These are phyloP conservation scores for Polydesmus complanatus DNA, from an alignment of 2,888 invertebrate species.

Conservation along the genomic window DNA sequence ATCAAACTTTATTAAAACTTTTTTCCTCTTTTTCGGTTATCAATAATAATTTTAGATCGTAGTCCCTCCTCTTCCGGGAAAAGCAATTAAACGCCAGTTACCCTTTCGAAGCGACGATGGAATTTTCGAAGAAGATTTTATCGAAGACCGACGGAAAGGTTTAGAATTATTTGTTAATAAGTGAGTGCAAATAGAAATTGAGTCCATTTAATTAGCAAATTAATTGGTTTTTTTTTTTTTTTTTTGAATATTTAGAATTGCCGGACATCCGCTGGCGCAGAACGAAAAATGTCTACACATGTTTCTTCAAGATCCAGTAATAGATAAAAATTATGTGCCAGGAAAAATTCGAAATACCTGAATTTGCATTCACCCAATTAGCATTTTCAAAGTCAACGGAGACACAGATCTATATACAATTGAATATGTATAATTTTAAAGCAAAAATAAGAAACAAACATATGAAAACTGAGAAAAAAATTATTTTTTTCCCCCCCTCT, in stretches of 20 bases:
- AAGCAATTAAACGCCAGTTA: constrained; percentile 95
- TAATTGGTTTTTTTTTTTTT: not conserved
- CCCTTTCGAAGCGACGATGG: constrained; percentile 98
- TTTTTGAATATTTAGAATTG: constrained; percentile 75
- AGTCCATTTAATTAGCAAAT: not conserved
- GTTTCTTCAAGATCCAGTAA: constrained; percentile 93
- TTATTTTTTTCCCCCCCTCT: too few species aligned
- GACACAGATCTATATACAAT: too few species aligned
- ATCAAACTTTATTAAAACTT: too few species aligned
- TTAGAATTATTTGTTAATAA: constrained; percentile 98
- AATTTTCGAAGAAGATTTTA: constrained; percentile 98
- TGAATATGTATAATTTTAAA: too few species aligned
- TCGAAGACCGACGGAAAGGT: constrained; percentile 93
- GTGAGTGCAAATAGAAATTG: constrained; percentile 38
- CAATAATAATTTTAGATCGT: constrained; percentile 88
- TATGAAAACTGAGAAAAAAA: too few species aligned
- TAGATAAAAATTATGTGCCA: constrained; percentile 98
- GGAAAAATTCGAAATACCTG: constrained; percentile 92
- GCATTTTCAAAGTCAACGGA: too few species aligned
- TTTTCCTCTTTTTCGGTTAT: too few species aligned
- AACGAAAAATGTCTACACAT: constrained; percentile 98
- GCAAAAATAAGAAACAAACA: too few species aligned
- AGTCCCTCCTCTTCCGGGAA: constrained; percentile 93
- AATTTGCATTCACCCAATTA: too few species aligned
- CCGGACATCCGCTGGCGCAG: constrained; percentile 95